Percentiles rank a stretch among this genome's conserved stretches.
Conservation (phyloP, 2,113 vertebrate species). For the Lagopus leucura region DNA sequence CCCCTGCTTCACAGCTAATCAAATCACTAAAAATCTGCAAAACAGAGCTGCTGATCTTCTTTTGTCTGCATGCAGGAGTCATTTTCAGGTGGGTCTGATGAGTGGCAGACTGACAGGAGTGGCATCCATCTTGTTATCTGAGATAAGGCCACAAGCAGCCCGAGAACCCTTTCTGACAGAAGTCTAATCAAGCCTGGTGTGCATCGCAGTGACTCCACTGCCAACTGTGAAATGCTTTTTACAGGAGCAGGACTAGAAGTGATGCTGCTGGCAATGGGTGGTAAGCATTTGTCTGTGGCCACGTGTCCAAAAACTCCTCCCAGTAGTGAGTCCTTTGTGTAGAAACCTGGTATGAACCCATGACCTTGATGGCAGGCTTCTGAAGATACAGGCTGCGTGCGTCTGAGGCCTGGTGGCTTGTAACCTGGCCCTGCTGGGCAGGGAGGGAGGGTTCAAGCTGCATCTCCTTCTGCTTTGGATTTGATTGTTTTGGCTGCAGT, state of each 20-base stretch:
- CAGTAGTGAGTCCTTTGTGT: accelerated
- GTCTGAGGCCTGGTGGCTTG: not conserved
- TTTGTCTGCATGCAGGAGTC: accelerated
- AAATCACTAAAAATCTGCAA: not conserved
- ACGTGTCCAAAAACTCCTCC: not conserved
- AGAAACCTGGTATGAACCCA: accelerated
- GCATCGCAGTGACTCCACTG: not conserved
- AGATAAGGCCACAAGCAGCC: not conserved
- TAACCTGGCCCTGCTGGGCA: not conserved
- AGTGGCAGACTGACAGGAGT: conserved; percentile 3
- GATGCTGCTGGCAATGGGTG: accelerated
- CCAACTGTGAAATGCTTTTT: not conserved
- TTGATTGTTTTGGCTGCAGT: not conserved
- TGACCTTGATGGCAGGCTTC: not conserved
- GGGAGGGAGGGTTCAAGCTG: not conserved
- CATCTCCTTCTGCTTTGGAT: not conserved
- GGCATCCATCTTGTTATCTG: not conserved
- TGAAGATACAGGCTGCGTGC: accelerated
- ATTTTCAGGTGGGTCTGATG: not conserved
- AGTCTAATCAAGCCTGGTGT: not conserved
- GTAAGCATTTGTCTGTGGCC: not conserved
- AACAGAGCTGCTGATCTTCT: not conserved
- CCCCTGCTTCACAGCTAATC: not conserved
- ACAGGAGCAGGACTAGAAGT: not conserved
- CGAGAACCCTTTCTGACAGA: not conserved